Conservation (phyloP, 2,888 invertebrate genomes). For the Slavum lentiscoides region DNA sequence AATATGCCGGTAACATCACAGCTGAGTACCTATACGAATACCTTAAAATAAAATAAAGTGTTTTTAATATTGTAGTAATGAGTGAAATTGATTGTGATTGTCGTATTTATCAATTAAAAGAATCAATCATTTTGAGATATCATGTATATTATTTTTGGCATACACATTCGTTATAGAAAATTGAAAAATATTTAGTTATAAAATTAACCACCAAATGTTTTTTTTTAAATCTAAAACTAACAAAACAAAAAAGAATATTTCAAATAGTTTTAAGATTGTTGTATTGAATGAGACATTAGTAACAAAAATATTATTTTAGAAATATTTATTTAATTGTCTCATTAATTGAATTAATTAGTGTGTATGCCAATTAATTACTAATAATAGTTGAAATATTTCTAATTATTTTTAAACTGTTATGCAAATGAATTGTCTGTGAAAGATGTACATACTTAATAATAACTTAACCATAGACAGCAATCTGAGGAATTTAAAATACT, state of each 20-base stretch:
- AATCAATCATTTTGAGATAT: constrained; percentile 6
- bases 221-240: not conserved
- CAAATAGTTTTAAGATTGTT: not conserved
- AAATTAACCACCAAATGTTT: not conserved
- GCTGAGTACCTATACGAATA: not conserved
- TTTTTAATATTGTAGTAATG: constrained; percentile 6
- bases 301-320: not conserved
- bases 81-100: constrained; percentile 4
- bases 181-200: not conserved
- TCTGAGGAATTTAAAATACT: not conserved
- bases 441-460: not conserved
- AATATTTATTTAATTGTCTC: not conserved
- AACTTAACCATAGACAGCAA: not conserved
- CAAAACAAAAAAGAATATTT: not conserved
- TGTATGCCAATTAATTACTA: constrained; percentile 34
- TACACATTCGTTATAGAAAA: constrained; percentile 27
- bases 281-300: not conserved
- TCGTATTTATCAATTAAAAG: constrained; percentile 5
- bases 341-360: constrained; percentile 4
- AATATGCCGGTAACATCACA: constrained; percentile 33
- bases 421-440: constrained; percentile 7
- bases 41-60: constrained; percentile 1
- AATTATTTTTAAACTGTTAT: constrained; percentile 6
- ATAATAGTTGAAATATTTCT: not conserved
- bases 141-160: constrained; percentile 31